Evolutionary conservation across 2,797 vertebrate species (phyloP), one percentile per base, ranked within the genome.

Genomic region (Erpetoichthys calabaricus): DNA sequence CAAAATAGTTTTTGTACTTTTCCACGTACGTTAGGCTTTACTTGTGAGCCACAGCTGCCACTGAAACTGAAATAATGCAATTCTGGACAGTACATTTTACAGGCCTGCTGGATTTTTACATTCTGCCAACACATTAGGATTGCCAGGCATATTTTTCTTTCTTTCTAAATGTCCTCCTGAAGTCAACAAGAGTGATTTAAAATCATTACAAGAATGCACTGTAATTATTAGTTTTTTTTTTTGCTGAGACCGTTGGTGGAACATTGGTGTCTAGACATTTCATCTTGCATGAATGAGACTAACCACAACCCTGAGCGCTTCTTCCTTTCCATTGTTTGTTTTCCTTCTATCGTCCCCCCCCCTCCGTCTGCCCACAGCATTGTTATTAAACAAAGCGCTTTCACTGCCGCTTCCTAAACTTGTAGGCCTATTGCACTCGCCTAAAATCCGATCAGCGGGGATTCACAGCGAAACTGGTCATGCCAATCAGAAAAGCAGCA

Each of bases 321-420:
- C 69, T 67, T 68, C 70, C 64, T 63, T 54, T 9, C 72, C 71
- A 81, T 84, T 86, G 80, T 84, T 74, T 67, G 7, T 47, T 8
- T 46, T 45, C 62, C 62, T 66, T 55, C 64, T 61, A 55, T 46
- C 58, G 62, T 58, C 47, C 10, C 63, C 52, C 72, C 71, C 71
- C 72, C 67, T 61, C 70, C 59, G 71, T 77, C 76, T 78, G 73
- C 68, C 62, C 68, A 25, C 25, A 61, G 71, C 67, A 78, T 86
- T 87, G 83, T 87, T 62, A 58, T 45, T 58, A 59, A 75, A 86
- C 82, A 87, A 86, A 82, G 60, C 61, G 44, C 70, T 81, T 80
- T 76, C 80, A 81, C 71, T 68, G 73, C 63, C 54, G 80, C 79
- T 86, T 87, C 85, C 85, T 82, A 85, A 87, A 87, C 78, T 80